phyloP scores from a whole-genome alignment of 2,888 invertebrate species.

The Schizotus pectinicornis region DNA sequence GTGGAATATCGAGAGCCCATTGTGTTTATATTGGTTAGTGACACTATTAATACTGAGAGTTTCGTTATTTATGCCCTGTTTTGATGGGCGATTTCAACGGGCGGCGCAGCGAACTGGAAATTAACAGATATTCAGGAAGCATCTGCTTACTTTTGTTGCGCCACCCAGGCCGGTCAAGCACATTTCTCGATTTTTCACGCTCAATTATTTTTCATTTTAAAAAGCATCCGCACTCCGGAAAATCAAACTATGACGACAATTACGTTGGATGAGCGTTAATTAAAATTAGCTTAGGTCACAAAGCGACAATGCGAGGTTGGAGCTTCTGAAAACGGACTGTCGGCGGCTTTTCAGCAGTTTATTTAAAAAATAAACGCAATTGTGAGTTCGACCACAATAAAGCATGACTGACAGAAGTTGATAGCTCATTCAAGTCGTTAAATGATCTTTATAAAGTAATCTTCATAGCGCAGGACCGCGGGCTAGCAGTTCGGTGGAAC shows the following conservation, averaged over 20 bases:
- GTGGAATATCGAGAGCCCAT: conserved; percentile 54
- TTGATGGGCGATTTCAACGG: conserved; percentile 53
- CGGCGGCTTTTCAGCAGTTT: conserved; percentile 6
- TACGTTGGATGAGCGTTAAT: neutral
- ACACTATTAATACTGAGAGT: conserved; percentile 53
- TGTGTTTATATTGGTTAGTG: conserved; percentile 57
- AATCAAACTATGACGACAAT: conserved; percentile 1
- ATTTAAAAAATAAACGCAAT: conserved; percentile 19
- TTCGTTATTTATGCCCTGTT: conserved; percentile 50
- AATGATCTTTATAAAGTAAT: conserved; percentile 28
- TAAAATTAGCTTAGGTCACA: conserved; percentile 5
- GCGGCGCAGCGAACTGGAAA: conserved; percentile 51
- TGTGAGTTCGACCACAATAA: conserved; percentile 22
- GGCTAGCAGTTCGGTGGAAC: conserved; percentile 19
- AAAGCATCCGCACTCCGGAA: conserved; percentile 30
- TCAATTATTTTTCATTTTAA: conserved; percentile 34
- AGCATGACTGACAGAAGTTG: conserved; percentile 28
- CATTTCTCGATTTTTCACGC: conserved; percentile 39
- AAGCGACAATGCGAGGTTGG: neutral
- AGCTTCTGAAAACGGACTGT: conserved; percentile 10
- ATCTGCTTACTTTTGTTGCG: conserved; percentile 48
- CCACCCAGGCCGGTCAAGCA: conserved; percentile 35
- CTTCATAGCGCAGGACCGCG: conserved; percentile 15
- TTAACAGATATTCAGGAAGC: conserved; percentile 47
- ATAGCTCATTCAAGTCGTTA: conserved; percentile 26